These are phyloP conservation scores for Zaprionus taronus DNA, from an alignment of 1,140 invertebrate genomes.

Conservation along the genomic window DNA sequence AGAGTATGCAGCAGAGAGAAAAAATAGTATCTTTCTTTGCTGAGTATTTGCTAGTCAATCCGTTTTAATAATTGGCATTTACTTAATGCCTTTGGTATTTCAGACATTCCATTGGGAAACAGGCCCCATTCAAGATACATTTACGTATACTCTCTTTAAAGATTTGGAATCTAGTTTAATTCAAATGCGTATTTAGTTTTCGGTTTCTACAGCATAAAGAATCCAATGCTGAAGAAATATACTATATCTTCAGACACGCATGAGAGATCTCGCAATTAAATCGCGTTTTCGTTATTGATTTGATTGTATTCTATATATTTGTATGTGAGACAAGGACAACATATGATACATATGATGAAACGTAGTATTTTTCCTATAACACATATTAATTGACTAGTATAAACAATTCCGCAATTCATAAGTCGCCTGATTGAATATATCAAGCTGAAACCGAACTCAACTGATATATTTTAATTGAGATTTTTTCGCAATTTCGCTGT, in stretches of 20 bases:
- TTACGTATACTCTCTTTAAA: not conserved
- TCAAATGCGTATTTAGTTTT: not conserved
- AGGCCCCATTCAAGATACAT: not conserved
- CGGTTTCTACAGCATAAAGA: not conserved
- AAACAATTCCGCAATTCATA: constrained; percentile 19
- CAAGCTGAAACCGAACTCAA: constrained; percentile 18
- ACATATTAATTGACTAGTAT: constrained; percentile 27
- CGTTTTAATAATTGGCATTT: not conserved
- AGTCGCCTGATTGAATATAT: constrained; percentile 25
- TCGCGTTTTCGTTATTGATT: not conserved
- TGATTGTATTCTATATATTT: not conserved
- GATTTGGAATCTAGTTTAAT: not conserved
- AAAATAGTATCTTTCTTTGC: not conserved
- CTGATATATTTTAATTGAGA: constrained; percentile 16
- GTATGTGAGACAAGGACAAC: not conserved
- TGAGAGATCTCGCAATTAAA: not conserved
- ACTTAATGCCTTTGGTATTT: constrained; percentile 2
- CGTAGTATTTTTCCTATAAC: constrained; percentile 25
- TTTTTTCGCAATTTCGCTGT: constrained; percentile 4
- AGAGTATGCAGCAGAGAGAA: not conserved
- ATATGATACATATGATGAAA: constrained; percentile 7
- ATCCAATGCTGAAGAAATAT: not conserved
- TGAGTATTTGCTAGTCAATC: not conserved
- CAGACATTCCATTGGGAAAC: constrained; percentile 3
- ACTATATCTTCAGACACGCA: not conserved